A percentile compares a stretch with the other conserved stretches of the same genome.
phyloP scores from a whole-genome alignment of 2,888 invertebrate species.

The Acleris laterana region DNA sequence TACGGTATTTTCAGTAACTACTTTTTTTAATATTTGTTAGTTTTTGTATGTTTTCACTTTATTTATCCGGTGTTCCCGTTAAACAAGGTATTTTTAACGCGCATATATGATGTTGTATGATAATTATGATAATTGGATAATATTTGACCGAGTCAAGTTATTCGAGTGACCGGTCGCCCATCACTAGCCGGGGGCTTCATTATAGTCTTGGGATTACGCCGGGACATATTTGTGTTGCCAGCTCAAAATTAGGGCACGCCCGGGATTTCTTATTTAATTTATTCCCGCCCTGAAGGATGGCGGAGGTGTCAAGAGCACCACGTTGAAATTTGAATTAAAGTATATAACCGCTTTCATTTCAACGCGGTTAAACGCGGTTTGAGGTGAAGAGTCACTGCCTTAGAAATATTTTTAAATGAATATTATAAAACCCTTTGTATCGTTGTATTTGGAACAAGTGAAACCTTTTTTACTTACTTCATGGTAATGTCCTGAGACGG shows the following conservation, averaged over 20 bases:
- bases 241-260: conserved; percentile 54
- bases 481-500: no score
- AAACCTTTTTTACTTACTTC: no score
- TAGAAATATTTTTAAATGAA: no score
- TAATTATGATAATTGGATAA: neutral
- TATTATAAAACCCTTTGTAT: no score
- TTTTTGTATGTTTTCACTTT: no score
- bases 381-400: neutral
- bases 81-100: no score
- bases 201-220: conserved; percentile 52
- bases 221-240: conserved; percentile 54
- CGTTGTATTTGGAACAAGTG: no score
- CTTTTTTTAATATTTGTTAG: no score
- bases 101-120: no score
- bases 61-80: no score
- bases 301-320: conserved; percentile 26
- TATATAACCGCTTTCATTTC: neutral
- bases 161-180: conserved; percentile 9
- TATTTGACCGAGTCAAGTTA: neutral
- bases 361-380: conserved; percentile 1
- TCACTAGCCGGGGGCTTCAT: conserved; percentile 48
- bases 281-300: conserved; percentile 49
- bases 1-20: no score
- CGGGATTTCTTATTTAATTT: conserved; percentile 61
- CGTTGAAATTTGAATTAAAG: conserved; percentile 21